Base-by-base conservation (phyloP, 2,113 vertebrate species). In the Chloebia gouldiae region DNA sequence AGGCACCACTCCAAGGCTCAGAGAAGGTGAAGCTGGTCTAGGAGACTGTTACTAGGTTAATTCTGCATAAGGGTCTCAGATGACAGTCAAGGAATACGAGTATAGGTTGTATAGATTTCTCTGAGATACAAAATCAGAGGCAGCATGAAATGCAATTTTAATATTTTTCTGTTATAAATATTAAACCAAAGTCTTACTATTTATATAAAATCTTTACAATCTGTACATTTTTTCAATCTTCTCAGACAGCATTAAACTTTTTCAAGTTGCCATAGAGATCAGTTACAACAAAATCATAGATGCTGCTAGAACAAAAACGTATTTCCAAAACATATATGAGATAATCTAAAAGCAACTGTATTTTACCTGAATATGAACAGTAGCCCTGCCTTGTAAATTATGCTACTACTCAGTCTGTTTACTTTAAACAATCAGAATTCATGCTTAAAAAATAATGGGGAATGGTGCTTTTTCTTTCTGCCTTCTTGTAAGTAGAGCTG, bases 161-260 rank as follows among this genome's bases (percentile, higher is more conserved):
- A 89, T 90, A 18, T 21, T 93, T 97, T 98, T 97, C 96, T 97
- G 73, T 96, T 98, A 97, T 97, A 98, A 98, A 98, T 98, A 98
- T 78, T 94, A 95, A 96, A 95, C 75, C 13, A 60, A 93, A 97
- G 96, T 96, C 91, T 95, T 97, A 97, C 77, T 96, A 71, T 91
- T 84, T 59, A 72, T 97, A 97, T 95, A 85, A 97, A 97, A 97
- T 88, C 76, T 97, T 98, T 98, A 98, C 96, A 98, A 18, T 97
- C 70, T 98, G 72, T 98, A 98, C 97, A 98, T 45, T 77, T 97
- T 69, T 90, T 72, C 72, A 88, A 16, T 83, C 73, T 95, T 95
- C 76, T 93, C 71, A 73, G 84, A 93, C 42, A 97, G 61, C 54
- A 90, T 96, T 75, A 92, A 83, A 82, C n/a, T 42, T 91, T 93